Evolutionary conservation across 2,797 vertebrate genomes (phyloP).

Genomic region (Eidolon dupreanum): DNA sequence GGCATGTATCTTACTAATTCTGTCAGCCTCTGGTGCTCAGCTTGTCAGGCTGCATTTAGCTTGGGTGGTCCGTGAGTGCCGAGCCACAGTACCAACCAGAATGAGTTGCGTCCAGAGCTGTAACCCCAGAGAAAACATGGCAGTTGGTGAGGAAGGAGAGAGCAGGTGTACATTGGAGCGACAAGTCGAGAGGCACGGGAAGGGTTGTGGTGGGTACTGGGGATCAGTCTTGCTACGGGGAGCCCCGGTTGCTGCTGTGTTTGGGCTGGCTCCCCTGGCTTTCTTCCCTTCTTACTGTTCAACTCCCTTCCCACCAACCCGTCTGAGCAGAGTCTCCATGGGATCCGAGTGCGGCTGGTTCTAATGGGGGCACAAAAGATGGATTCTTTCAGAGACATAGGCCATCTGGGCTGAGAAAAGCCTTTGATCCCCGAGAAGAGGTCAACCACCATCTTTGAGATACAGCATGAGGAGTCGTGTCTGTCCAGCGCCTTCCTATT

Average conservation of each 20-base stretch:
- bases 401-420: neutral
- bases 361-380: neutral
- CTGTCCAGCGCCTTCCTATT: neutral
- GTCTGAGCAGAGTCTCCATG: neutral
- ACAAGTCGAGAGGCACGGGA: neutral
- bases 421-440: neutral
- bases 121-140: accelerated
- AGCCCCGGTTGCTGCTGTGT: accelerated
- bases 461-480: neutral
- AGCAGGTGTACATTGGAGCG: too few species aligned
- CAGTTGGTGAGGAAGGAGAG: neutral
- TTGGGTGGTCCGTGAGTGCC: neutral
- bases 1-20: neutral
- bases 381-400: neutral
- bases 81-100: neutral
- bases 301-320: accelerated
- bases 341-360: neutral
- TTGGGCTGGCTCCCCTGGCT: neutral
- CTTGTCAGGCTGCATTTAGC: neutral
- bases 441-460: neutral
- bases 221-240: accelerated
- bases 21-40: neutral
- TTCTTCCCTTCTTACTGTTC: neutral
- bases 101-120: neutral
- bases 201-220: neutral